A percentile compares a stretch with the other conserved stretches of the same genome.
Evolutionary conservation across 1,140 invertebrate species (phyloP).

Genomic region (Megalonaias nervosa): DNA sequence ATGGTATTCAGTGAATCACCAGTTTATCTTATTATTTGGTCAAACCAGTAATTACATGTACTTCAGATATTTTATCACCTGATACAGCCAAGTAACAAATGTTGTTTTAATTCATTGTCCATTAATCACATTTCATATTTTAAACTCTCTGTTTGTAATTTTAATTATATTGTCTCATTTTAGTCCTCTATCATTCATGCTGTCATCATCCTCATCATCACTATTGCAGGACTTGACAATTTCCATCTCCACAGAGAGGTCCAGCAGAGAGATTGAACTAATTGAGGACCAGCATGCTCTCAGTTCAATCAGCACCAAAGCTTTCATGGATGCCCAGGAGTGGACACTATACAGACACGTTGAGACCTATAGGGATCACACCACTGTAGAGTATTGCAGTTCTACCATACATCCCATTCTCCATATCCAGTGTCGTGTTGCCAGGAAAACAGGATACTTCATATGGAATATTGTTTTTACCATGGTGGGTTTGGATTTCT

Average conservation of each 20-base stretch:
- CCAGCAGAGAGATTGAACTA: constrained; percentile 49
- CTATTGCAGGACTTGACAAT: constrained; percentile 51
- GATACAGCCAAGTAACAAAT: too few relatives aligned
- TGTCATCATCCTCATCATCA: background rate
- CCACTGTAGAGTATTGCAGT: constrained; percentile 52
- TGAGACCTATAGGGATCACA: constrained; percentile 49
- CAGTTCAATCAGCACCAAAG: constrained; percentile 46
- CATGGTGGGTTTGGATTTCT: constrained; percentile 43
- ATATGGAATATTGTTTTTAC: constrained; percentile 64
- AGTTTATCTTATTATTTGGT: too few relatives aligned
- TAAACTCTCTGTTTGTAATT: too few relatives aligned
- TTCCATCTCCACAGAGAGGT: constrained; percentile 50
- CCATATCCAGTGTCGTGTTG: constrained; percentile 51
- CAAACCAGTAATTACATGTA: too few relatives aligned
- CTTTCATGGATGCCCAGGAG: constrained; percentile 54
- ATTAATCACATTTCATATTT: too few relatives aligned
- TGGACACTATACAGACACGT: constrained; percentile 62
- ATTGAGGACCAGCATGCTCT: constrained; percentile 53
- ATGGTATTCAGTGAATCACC: too few relatives aligned
- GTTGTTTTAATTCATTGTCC: too few relatives aligned
- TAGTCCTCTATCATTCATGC: too few relatives aligned
- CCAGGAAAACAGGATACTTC: constrained; percentile 59
- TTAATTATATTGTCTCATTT: too few relatives aligned
- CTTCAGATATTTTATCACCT: too few relatives aligned
- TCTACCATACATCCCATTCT: constrained; percentile 59